These are phyloP conservation scores for Drosophila falleni DNA, from an alignment of 2,888 invertebrate species.

Conservation along the genomic window DNA sequence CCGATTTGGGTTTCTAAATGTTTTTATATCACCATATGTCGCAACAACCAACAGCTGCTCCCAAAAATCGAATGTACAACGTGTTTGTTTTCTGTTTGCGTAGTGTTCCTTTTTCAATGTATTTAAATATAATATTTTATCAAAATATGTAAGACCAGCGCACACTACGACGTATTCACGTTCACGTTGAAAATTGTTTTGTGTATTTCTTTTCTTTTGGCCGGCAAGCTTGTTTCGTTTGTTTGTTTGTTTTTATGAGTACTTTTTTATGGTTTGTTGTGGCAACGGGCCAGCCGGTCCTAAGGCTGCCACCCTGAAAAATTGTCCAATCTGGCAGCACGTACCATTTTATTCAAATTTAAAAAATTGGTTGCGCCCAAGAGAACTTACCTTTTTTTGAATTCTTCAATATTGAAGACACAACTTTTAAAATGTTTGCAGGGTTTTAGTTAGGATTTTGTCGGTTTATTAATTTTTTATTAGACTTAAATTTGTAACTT, in stretches of 20 bases:
- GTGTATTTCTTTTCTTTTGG: constrained; percentile 7
- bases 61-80: constrained; percentile 59
- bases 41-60: constrained; percentile 31
- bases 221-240: constrained; percentile 22
- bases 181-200: constrained; percentile 23
- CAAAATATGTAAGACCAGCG: constrained; percentile 47
- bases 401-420: no score
- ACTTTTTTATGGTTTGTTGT: constrained; percentile 41
- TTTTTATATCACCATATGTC: constrained; percentile 4
- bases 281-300: constrained; percentile 39
- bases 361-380: no score
- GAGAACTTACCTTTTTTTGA: no score
- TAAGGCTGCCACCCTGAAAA: no score
- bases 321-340: no score
- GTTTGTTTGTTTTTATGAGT: constrained; percentile 10
- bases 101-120: constrained; percentile 70
- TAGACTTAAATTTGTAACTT: no score
- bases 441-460: no score
- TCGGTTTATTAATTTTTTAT: no score
- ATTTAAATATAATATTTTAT: constrained; percentile 64
- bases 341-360: no score
- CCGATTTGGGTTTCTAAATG: constrained; percentile 90
- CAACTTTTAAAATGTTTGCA: no score
- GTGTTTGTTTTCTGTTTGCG: constrained; percentile 68
- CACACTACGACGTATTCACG: constrained; percentile 51